phyloP scores from a whole-genome alignment of 2,888 invertebrate genomes.

The Bhutanitis thaidina region DNA sequence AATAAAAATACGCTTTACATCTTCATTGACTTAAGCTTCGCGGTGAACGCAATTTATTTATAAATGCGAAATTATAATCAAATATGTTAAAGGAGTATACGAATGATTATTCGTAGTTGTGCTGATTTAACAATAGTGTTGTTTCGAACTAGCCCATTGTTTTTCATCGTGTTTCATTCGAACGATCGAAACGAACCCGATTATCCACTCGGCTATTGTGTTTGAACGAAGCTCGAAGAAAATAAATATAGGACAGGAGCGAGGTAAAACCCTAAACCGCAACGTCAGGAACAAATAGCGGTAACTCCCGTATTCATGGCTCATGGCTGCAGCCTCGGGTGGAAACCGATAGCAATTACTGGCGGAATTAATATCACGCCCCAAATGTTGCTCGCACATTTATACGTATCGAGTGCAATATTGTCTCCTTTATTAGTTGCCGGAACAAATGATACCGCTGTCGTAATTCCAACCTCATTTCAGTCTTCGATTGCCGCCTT shows the following conservation, averaged over 20 bases:
- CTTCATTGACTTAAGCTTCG: no score
- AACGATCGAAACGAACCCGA: constrained; percentile 54
- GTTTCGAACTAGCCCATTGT: constrained; percentile 48
- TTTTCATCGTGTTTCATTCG: constrained; percentile 44
- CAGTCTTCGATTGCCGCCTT: constrained; percentile 60
- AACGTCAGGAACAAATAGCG: constrained; percentile 78
- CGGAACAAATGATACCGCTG: constrained; percentile 69
- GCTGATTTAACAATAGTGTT: constrained; percentile 40
- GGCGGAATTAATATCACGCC: constrained; percentile 78
- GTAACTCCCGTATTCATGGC: constrained; percentile 78
- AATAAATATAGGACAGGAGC: constrained; percentile 69
- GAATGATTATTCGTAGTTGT: no score
- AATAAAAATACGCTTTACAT: no score
- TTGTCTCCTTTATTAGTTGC: constrained; percentile 79
- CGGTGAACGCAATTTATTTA: no score
- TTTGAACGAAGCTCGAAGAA: constrained; percentile 71
- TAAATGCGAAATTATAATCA: no score
- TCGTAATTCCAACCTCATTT: constrained; percentile 67
- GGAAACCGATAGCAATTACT: constrained; percentile 79
- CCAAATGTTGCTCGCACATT: constrained; percentile 77
- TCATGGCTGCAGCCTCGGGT: constrained; percentile 73
- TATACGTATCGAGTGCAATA: constrained; percentile 80
- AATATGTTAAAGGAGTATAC: no score
- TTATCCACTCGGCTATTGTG: constrained; percentile 62
- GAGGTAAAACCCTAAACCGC: constrained; percentile 74